Percentiles rank a stretch among this genome's conserved stretches.
These are phyloP conservation scores for Corythornis cristatus DNA, from an alignment of 2,113 vertebrate species.

Conservation along the genomic window DNA sequence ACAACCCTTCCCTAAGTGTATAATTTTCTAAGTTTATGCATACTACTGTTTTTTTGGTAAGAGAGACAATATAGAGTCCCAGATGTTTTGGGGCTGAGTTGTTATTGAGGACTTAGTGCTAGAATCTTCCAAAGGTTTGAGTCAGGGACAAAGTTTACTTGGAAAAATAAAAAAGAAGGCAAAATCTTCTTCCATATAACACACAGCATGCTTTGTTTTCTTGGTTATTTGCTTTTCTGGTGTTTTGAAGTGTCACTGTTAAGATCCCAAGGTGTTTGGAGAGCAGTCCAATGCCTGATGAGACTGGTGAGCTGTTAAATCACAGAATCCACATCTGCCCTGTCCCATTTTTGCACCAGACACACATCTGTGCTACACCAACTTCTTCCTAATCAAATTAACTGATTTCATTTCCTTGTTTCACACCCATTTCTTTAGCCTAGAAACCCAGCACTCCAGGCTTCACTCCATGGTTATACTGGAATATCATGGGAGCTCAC, in stretches of 20 bases:
- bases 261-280: background rate
- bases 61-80: background rate
- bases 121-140: background rate
- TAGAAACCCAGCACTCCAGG: background rate
- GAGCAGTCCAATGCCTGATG: background rate
- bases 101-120: background rate
- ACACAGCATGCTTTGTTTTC: no score
- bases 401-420: background rate
- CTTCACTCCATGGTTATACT: background rate
- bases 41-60: background rate
- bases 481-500: accelerated
- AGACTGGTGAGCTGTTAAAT: background rate
- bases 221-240: no score
- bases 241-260: background rate
- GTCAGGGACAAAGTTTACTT: background rate
- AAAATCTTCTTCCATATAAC: background rate
- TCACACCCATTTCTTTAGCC: background rate
- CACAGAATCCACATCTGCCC: background rate
- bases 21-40: background rate
- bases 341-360: background rate
- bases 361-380: background rate
- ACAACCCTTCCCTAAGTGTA: background rate
- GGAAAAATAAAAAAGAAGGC: background rate
- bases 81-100: background rate
- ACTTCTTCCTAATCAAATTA: background rate